Evolutionary conservation across 2,797 vertebrate species (phyloP).

Genomic region (Eremophila alpestris): DNA sequence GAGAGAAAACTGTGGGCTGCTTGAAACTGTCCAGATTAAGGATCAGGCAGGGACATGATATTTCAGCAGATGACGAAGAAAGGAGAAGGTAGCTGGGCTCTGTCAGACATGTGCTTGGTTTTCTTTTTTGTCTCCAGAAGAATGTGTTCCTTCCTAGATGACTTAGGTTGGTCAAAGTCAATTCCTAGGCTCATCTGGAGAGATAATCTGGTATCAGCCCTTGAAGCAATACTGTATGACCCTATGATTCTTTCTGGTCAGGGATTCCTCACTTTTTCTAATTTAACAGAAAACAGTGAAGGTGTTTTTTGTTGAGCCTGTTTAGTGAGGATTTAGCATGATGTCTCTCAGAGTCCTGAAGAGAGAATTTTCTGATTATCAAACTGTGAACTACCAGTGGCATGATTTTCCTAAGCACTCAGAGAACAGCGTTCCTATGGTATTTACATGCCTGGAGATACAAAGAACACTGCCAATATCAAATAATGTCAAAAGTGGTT

Average conservation of each 20-base stretch:
- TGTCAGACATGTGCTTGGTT: not conserved
- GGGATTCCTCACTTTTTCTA: not conserved
- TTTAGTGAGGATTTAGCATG: not conserved
- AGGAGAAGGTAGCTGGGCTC: not conserved
- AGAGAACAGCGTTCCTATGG: not conserved
- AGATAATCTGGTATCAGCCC: not conserved
- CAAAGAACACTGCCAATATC: not conserved
- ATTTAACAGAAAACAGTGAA: not conserved
- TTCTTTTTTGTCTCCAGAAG: not conserved
- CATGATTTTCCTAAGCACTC: not conserved
- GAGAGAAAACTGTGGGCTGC: not conserved
- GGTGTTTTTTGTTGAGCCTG: not conserved
- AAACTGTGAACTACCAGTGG: not conserved
- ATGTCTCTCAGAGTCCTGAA: not conserved
- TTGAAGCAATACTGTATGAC: not conserved
- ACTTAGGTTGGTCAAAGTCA: not conserved
- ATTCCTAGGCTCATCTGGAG: not conserved
- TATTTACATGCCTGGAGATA: not conserved
- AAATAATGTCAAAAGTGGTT: not conserved
- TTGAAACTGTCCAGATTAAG: not conserved
- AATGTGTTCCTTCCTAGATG: not conserved
- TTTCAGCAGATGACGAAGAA: not conserved
- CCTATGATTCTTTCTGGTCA: not conserved
- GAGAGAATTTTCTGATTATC: constrained; percentile 3
- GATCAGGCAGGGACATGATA: not conserved